Percentiles rank a stretch among this genome's conserved stretches.
These are phyloP conservation scores for Isichthys henryi DNA, from an alignment of 2,113 vertebrate genomes.

Conservation along the genomic window DNA sequence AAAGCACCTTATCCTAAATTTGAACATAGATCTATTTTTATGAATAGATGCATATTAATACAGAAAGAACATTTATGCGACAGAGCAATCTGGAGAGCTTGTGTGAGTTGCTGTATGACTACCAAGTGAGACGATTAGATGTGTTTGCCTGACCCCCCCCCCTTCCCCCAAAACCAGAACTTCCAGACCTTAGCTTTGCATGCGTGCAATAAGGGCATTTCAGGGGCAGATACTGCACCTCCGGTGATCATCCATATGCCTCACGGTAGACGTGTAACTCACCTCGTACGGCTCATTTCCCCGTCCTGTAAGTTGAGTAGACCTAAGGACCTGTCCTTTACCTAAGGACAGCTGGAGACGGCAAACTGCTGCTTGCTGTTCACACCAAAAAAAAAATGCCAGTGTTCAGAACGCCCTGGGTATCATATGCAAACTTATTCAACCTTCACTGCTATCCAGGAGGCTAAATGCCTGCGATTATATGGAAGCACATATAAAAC, in stretches of 20 bases:
- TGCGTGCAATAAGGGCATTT: background rate
- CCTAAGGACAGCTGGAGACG: background rate
- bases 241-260: background rate
- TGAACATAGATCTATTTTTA: conserved; percentile 41
- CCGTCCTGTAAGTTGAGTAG: background rate
- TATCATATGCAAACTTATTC: background rate
- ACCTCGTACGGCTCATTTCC: background rate
- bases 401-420: background rate
- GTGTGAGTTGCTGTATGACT: background rate
- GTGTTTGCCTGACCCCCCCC: background rate
- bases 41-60: conserved; percentile 16
- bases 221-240: background rate
- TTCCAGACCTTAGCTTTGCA: conserved; percentile 1
- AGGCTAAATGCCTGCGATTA: background rate
- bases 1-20: conserved; percentile 37
- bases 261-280: background rate
- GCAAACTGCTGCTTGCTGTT: background rate
- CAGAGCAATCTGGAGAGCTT: background rate
- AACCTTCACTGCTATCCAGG: background rate
- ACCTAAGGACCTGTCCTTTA: background rate
- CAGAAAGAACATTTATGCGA: conserved; percentile 13
- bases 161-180: background rate
- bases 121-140: background rate
- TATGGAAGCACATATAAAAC: background rate
- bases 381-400: background rate